phyloP scores from a whole-genome alignment of 2,888 invertebrate genomes.

The Alloplasta piceator region DNA sequence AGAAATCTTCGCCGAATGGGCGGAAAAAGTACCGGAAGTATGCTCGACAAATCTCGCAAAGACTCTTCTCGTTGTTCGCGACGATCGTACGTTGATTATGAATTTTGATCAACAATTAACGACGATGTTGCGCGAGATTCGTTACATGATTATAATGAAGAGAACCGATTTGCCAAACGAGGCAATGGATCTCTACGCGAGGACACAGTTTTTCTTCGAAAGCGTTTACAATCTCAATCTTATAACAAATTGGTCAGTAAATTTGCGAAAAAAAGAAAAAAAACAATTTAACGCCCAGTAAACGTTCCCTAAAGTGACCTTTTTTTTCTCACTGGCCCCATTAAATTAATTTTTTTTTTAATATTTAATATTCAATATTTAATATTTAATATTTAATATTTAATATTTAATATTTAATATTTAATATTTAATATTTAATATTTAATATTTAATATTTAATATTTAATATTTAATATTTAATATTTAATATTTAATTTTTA shows the following conservation, averaged over 20 bases:
- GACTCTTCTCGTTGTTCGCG: slow-evolving; percentile 86
- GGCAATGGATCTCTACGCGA: slow-evolving; percentile 87
- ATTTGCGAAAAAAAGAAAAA: not conserved
- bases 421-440: too few species aligned
- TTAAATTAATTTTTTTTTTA: too few species aligned
- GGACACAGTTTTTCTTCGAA: slow-evolving; percentile 88
- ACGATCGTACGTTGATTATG: slow-evolving; percentile 85
- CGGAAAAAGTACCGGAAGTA: slow-evolving; percentile 86
- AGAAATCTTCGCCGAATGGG: slow-evolving; percentile 89
- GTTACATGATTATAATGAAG: slow-evolving; percentile 89
- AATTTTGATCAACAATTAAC: slow-evolving; percentile 90
- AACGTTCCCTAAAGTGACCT: too few species aligned
- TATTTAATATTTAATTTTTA: not conserved
- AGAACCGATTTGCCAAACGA: slow-evolving; percentile 87
- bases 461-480: not conserved
- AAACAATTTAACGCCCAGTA: too few species aligned
- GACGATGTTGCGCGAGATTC: slow-evolving; percentile 91
- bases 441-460: too few species aligned
- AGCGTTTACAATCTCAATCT: slow-evolving; percentile 80
- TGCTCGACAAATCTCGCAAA: slow-evolving; percentile 87
- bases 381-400: too few species aligned
- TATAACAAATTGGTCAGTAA: slow-evolving; percentile 76
- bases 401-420: too few species aligned
- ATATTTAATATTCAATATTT: too few species aligned
- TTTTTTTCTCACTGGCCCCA: too few species aligned